phyloP scores from a whole-genome alignment of 2,113 vertebrate genomes.

The Phoenicopterus ruber region DNA sequence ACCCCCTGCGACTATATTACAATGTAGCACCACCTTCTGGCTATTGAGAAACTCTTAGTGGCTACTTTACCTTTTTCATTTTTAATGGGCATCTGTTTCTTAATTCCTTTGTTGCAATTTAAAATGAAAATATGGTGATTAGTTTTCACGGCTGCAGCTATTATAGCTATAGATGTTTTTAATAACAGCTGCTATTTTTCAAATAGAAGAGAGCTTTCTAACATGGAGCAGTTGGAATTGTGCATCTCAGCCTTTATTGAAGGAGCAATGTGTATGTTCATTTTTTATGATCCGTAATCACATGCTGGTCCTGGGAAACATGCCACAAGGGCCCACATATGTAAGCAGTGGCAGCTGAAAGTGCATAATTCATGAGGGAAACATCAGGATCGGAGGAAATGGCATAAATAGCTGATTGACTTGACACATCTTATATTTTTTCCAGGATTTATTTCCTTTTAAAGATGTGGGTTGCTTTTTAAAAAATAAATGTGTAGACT shows the following conservation, averaged over 20 bases:
- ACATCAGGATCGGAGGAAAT: slow-evolving; percentile 57
- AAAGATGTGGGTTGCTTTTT: slow-evolving; percentile 26
- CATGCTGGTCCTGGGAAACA: slow-evolving; percentile 52
- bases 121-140: not conserved
- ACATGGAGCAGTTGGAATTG: not conserved
- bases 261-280: slow-evolving; percentile 40
- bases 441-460: slow-evolving; percentile 48
- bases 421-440: slow-evolving; percentile 49
- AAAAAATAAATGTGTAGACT: slow-evolving; percentile 21
- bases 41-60: not conserved
- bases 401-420: slow-evolving; percentile 56
- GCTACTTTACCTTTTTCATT: not conserved
- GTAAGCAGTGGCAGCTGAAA: slow-evolving; percentile 57
- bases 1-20: slow-evolving; percentile 55
- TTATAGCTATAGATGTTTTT: not conserved
- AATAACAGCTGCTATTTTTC: slow-evolving; percentile 10
- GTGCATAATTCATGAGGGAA: slow-evolving; percentile 66
- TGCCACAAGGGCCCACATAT: slow-evolving; percentile 49
- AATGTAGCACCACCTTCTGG: slow-evolving; percentile 77
- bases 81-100: not conserved
- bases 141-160: not conserved
- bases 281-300: slow-evolving; percentile 55
- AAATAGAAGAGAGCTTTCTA: slow-evolving; percentile 5
- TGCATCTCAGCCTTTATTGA: slow-evolving; percentile 8
- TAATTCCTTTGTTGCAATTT: slow-evolving; percentile 11